phyloP scores from a whole-genome alignment of 2,888 invertebrate genomes.

The Eupithecia abbreviata region DNA sequence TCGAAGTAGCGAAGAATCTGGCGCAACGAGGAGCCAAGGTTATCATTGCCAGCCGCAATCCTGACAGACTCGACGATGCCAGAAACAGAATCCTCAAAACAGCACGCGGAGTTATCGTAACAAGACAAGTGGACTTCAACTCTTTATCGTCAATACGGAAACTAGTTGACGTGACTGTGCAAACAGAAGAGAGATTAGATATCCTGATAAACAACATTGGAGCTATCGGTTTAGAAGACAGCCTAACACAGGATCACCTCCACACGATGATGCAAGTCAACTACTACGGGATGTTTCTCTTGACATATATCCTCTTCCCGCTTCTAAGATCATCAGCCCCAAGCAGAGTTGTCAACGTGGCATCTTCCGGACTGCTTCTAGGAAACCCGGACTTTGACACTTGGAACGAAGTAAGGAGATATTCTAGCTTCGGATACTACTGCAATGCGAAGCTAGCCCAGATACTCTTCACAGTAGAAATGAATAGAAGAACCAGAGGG shows the following conservation, averaged over 20 bases:
- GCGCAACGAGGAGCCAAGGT: conserved; percentile 82
- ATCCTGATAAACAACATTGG: conserved; percentile 80
- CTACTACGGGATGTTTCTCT: conserved; percentile 66
- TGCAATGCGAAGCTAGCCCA: conserved; percentile 73
- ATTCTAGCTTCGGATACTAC: conserved; percentile 84
- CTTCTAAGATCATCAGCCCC: conserved; percentile 63
- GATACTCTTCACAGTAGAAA: conserved; percentile 80
- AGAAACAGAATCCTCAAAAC: conserved; percentile 53
- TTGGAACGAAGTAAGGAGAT: conserved; percentile 87
- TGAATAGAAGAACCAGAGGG: conserved; percentile 58
- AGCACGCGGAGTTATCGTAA: conserved; percentile 54
- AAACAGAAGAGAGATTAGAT: conserved; percentile 75
- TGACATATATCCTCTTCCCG: conserved; percentile 67
- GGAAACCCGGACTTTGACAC: conserved; percentile 88
- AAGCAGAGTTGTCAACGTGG: conserved; percentile 65
- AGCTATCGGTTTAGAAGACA: conserved; percentile 69
- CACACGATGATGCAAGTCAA: conserved; percentile 85
- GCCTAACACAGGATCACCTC: conserved; percentile 84
- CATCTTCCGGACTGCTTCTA: conserved; percentile 85
- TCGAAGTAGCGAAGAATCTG: conserved; percentile 68
- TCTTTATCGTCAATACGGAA: conserved; percentile 80
- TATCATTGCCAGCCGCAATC: conserved; percentile 82
- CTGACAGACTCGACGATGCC: conserved; percentile 56
- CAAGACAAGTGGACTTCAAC: conserved; percentile 76
- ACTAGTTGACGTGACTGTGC: conserved; percentile 83